Evolutionary conservation across 1,140 invertebrate genomes (phyloP), one percentile per base, ranked within the genome.

Genomic region (Euwallacea fornicatus): DNA sequence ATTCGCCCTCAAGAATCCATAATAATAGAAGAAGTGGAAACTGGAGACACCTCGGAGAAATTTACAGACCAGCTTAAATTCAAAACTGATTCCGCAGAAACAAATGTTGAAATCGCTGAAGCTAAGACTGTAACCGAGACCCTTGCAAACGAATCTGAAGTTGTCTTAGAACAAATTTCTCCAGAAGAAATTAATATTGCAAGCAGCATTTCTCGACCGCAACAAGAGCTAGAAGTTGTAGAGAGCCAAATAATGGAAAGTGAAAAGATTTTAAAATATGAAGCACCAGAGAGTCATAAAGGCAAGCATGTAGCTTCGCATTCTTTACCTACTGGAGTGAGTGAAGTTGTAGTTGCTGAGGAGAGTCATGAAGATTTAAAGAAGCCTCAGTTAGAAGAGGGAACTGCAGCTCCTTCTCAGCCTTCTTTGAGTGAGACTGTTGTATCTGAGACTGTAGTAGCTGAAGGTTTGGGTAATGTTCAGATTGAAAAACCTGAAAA

Each of bases 61-160:
- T 86, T 88, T 55, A 82, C 77, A 50, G 83, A 85, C 61, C 75
- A 76, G 15, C 76, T 87, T 0, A 87, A 86, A 74, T 87, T 85
- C 67, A 77, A 83, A 55, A 82, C 82, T 6, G 86, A 89, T 78
- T 83, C 79, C 70, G 85, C 86, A 67, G 76, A 68, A 3, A 10
- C 82, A 3, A 77, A 78, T 21, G 76, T 89, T 42, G 79, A 86
- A 75, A 83, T 84, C 1, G 78, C 81, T 2, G 86, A 88, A 81
- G 86, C 88, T 2, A 88, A 85, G 77, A 77, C 85, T 68, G 77
- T 88, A n/a, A 83, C 84, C 8, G 82, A 86, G 75, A 84, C 83
- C 8, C 62, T 85, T 6, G 72, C 82, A 9, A 84, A 86, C 64
- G 87, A 89, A 76, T 83, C 81, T 61, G 87, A 88, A 79, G 75